Conservation (phyloP, 2,113 vertebrate genomes). For the Peromyscus polionotus region DNA sequence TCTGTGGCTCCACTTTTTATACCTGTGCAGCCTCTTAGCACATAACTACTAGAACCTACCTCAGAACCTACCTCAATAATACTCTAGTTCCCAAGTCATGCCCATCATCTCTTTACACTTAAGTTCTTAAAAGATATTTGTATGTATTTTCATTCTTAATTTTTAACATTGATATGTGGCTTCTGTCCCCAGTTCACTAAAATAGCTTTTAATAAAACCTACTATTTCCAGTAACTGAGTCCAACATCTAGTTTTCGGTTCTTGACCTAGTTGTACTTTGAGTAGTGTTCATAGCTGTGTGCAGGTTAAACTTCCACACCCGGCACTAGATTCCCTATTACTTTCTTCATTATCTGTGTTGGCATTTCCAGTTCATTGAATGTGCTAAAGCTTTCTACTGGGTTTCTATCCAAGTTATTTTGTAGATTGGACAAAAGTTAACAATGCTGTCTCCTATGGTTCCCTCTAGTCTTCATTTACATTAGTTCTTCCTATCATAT, state of each 20-base stretch:
- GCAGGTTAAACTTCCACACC: neutral
- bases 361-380: neutral
- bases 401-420: neutral
- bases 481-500: neutral
- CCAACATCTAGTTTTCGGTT: neutral
- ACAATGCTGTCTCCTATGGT: neutral
- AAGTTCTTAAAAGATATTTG: neutral
- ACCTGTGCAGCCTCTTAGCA: neutral
- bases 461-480: neutral
- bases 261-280: neutral
- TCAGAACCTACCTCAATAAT: slow-evolving; percentile 4
- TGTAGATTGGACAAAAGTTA: neutral
- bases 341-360: neutral
- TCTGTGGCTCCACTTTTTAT: neutral
- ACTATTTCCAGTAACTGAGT: neutral
- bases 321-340: neutral
- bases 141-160: neutral
- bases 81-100: neutral
- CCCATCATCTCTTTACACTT: neutral
- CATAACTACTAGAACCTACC: neutral
- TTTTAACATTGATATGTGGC: neutral
- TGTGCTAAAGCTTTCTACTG: neutral
- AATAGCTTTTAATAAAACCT: neutral
- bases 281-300: neutral
- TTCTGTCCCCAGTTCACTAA: neutral